A percentile compares a stretch with the other conserved stretches of the same genome.
Evolutionary conservation across 2,888 invertebrate species (phyloP).

Genomic region (Masnerella sp.): DNA sequence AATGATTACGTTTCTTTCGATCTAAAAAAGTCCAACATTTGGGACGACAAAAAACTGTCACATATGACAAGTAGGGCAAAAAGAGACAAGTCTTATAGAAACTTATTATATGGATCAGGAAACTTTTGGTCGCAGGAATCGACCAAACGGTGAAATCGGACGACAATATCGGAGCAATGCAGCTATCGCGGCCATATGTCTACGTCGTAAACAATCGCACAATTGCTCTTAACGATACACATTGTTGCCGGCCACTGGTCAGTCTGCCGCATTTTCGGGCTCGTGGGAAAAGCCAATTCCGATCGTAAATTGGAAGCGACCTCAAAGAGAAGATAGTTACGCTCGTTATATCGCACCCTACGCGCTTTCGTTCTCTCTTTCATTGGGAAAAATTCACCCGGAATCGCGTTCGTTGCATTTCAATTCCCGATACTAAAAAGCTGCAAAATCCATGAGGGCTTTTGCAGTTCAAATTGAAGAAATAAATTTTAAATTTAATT

Average conservation of each 20-base stretch:
- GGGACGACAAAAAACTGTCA: background rate
- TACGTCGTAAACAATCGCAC: conserved; percentile 67
- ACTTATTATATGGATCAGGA: conserved; percentile 14
- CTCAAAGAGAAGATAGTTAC: conserved; percentile 54
- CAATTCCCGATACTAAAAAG: no score
- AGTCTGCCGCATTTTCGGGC: conserved; percentile 56
- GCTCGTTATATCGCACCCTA: conserved; percentile 36
- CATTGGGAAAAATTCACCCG: conserved; percentile 19
- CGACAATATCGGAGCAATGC: conserved; percentile 13
- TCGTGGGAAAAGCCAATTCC: conserved; percentile 61
- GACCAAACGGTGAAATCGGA: conserved; percentile 30
- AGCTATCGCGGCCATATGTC: conserved; percentile 59
- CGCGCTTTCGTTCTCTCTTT: conserved; percentile 18
- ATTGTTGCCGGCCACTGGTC: conserved; percentile 61
- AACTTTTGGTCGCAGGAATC: conserved; percentile 2
- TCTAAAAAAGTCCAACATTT: no score
- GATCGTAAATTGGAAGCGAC: conserved; percentile 53
- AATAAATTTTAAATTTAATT: background rate
- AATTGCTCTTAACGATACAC: conserved; percentile 67
- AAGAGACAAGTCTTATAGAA: conserved; percentile 5
- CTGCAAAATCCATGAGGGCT: conserved; percentile 4
- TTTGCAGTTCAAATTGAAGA: conserved; percentile 4
- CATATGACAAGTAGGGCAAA: background rate
- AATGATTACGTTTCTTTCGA: no score
- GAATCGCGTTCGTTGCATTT: conserved; percentile 28